phyloP scores from a whole-genome alignment of 2,113 vertebrate species.

The Nerophis lumbriciformis region DNA sequence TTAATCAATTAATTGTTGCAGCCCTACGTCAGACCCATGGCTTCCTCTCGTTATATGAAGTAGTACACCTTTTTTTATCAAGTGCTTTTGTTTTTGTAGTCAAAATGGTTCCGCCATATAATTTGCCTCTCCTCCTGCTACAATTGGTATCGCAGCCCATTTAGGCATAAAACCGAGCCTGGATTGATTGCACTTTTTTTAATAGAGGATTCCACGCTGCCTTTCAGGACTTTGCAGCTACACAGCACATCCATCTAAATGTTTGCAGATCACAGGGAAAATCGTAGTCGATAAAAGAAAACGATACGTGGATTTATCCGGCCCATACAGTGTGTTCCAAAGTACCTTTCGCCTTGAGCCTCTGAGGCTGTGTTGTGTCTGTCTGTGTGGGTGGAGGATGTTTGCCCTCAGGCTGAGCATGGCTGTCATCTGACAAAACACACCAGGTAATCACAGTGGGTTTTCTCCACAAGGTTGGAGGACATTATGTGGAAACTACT shows the following conservation, averaged over 20 bases:
- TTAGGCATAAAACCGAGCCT: not conserved
- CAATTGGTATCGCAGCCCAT: not conserved
- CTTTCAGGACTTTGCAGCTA: not conserved
- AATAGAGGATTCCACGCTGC: too few species aligned
- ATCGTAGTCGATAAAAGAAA: not conserved
- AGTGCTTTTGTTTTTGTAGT: too few species aligned
- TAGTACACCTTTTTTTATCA: too few species aligned
- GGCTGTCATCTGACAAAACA: constrained; percentile 50
- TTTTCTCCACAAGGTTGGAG: constrained; percentile 39
- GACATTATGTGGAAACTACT: constrained; percentile 28
- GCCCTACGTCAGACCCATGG: too few species aligned
- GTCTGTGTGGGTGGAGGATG: constrained; percentile 20
- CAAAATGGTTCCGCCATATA: not conserved
- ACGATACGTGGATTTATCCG: not conserved
- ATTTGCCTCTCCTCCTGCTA: not conserved
- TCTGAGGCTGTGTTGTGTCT: constrained; percentile 10
- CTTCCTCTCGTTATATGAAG: too few species aligned
- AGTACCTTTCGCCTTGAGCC: constrained; percentile 13
- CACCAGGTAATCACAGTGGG: constrained; percentile 36
- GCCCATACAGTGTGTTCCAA: constrained; percentile 1
- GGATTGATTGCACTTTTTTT: not conserved
- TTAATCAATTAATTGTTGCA: too few species aligned
- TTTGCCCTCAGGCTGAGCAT: constrained; percentile 37
- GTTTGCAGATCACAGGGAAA: not conserved
- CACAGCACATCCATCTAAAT: not conserved